Evolutionary conservation across 2,797 vertebrate genomes (phyloP).

Genomic region (Morus bassanus): DNA sequence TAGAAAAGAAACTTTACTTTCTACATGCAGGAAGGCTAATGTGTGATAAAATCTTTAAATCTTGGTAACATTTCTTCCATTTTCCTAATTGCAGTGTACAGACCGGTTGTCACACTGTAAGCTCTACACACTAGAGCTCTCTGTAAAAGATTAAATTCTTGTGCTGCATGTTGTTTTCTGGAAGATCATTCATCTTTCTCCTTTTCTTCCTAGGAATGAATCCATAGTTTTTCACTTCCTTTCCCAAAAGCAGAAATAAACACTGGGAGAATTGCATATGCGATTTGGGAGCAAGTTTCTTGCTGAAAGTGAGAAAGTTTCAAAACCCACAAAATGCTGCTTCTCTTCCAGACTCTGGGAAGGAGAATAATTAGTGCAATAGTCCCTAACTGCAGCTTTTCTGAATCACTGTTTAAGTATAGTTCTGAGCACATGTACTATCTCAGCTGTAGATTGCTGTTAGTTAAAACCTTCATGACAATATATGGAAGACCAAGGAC

Average conservation of each 20-base stretch:
- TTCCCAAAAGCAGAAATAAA: not conserved
- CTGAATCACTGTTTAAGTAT: not conserved
- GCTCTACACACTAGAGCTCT: not conserved
- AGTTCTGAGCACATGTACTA: not conserved
- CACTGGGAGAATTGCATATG: not conserved
- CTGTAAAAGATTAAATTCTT: not conserved
- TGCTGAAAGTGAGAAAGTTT: not conserved
- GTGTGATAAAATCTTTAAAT: not conserved
- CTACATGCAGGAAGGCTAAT: not conserved
- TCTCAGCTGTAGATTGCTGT: not conserved
- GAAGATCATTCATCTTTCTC: not conserved
- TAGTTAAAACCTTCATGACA: not conserved
- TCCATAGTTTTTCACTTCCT: not conserved
- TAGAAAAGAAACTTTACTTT: not conserved
- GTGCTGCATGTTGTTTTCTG: not conserved
- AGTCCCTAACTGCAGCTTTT: not conserved
- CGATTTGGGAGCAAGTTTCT: not conserved
- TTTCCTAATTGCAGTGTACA: not conserved
- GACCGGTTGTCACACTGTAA: not conserved
- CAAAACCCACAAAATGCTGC: not conserved
- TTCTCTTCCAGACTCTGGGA: not conserved
- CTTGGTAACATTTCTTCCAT: not conserved
- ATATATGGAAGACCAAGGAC: not conserved
- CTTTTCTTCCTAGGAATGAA: not conserved
- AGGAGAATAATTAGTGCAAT: not conserved